Percentiles rank a stretch among this genome's conserved stretches.
Conservation (phyloP, 2,113 vertebrate species). For the Coptodon rendalli region DNA sequence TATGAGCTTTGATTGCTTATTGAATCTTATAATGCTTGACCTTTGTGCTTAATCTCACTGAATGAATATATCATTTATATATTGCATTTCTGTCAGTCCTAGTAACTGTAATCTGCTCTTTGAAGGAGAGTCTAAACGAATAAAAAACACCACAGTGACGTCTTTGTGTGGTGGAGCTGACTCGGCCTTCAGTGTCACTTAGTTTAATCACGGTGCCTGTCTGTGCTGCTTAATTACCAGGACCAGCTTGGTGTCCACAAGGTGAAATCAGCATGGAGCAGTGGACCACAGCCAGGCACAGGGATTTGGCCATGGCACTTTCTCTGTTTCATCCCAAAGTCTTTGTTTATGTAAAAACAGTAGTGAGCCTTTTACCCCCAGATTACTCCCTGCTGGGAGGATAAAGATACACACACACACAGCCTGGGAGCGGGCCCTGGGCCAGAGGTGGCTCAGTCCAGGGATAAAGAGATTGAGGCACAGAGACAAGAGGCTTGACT, state of each 20-base stretch:
- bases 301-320: slow-evolving; percentile 47
- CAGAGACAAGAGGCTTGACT: slow-evolving; percentile 56
- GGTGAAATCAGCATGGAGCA: slow-evolving; percentile 32
- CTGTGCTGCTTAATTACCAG: slow-evolving; percentile 57
- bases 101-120: background rate
- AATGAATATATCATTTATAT: background rate
- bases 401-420: slow-evolving; percentile 63
- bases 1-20: background rate
- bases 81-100: background rate
- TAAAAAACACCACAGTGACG: background rate
- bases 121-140: background rate
- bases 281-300: slow-evolving; percentile 42
- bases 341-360: slow-evolving; percentile 73
- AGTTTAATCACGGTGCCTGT: slow-evolving; percentile 36
- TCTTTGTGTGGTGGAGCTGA: background rate
- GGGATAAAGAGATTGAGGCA: slow-evolving; percentile 57
- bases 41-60: background rate
- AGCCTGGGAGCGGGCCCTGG: slow-evolving; percentile 49
- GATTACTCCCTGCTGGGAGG: slow-evolving; percentile 64
- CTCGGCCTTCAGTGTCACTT: slow-evolving; percentile 4
- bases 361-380: slow-evolving; percentile 61
- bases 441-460: slow-evolving; percentile 51
- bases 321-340: slow-evolving; percentile 62
- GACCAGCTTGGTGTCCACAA: slow-evolving; percentile 49
- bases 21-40: background rate